Percentiles rank a stretch among this genome's conserved stretches.
phyloP scores from a whole-genome alignment of 23 tunicate genomes.

The Phallusia fumigata region DNA sequence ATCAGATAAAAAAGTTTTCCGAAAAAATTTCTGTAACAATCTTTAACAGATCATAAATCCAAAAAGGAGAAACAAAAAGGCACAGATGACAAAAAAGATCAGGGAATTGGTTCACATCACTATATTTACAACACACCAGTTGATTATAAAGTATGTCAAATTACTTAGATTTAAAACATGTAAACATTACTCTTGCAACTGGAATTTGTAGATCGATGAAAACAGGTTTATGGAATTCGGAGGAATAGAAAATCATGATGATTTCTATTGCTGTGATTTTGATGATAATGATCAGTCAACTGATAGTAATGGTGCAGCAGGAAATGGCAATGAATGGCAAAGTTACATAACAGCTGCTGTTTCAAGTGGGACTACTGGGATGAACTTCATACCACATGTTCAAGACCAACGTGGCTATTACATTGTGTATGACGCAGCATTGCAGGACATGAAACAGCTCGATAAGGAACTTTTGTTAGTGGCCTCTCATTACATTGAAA shows the following conservation, averaged over 20 bases:
- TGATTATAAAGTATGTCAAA: conserved; percentile 63
- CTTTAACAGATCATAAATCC: not conserved
- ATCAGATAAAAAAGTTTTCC: no score
- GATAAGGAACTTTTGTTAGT: conserved; percentile 80
- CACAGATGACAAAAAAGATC: not conserved
- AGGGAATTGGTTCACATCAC: conserved; percentile 79
- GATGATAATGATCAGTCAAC: conserved; percentile 22
- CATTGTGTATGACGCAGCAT: conserved; percentile 75
- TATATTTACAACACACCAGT: conserved; percentile 79
- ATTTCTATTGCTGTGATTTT: conserved; percentile 62
- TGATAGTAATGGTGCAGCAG: conserved; percentile 12
- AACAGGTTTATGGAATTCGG: conserved; percentile 80
- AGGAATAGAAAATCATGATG: conserved; percentile 85
- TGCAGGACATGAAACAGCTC: conserved; percentile 57
- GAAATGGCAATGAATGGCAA: conserved; percentile 33
- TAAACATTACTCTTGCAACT: not conserved
- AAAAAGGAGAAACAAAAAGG: not conserved
- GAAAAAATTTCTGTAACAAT: no score
- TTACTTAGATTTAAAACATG: not conserved
- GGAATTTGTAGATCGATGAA: conserved; percentile 61
- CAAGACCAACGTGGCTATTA: conserved; percentile 84
- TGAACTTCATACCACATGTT: conserved; percentile 52
- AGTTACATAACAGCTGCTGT: conserved; percentile 61
- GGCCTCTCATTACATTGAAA: conserved; percentile 75
- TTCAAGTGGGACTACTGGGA: conserved; percentile 40